Base-by-base conservation (phyloP, 2,113 vertebrate genomes). In the Psittacula cyanocephala region DNA sequence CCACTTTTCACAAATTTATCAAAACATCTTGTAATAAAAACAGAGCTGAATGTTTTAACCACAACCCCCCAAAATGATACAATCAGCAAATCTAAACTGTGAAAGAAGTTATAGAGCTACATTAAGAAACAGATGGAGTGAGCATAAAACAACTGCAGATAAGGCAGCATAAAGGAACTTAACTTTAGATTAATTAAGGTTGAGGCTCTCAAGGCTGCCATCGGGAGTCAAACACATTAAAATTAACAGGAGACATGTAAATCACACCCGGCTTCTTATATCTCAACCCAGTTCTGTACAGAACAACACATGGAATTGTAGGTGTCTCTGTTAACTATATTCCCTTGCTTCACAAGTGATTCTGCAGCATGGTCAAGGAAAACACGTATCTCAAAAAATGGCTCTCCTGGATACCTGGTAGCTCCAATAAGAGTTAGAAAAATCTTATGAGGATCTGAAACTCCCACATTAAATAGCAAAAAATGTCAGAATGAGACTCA, bases 41-140 rank as follows among this genome's bases (percentile, higher is more conserved):
- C 60, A 74, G 90, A 91, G 49, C 63, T 37, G 49, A 94, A 76
- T 46, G 53, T 79, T 90, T 91, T 65, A 95, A 81, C 88, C 64
- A 69, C 65, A 92, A 84, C 17, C 52, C 67, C 31, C 67, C 31
- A 28, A 87, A 74, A 72, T 76, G 74, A 91, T 76, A 85, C 3
- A 55, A 67, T 74, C 71, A 88, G 88, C 60, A 81, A 95, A 81
- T 62, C 41, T 79, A 17, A 78, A 76, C 69, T 88, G 70, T 81
- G 72, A 79, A 77, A 83, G 14, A 53, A 53, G 72, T 84, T 94
- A 88, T 0, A 88, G 55, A 70, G 44, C 63, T 74, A 94, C 64
- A 96, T 80, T 91, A 91, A 86, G 82, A 64, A 95, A 52, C 64
- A 78, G 81, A 95, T 69, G 84, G 87, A 93, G 79, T 44, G 63